Conservation (phyloP, 2,797 vertebrate species). For the Gallinago nigripennis region DNA sequence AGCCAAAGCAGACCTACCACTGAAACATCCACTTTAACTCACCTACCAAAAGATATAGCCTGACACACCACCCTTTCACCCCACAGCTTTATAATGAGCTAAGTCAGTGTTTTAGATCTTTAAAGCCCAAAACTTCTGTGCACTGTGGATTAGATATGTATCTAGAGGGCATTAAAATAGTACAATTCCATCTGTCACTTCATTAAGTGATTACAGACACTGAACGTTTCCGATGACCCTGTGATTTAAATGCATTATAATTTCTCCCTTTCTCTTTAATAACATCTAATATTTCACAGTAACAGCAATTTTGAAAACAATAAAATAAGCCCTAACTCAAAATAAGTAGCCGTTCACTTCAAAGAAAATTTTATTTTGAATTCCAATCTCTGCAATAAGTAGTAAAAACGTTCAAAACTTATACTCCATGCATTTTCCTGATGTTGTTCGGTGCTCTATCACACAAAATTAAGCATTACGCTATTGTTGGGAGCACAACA, state of each 20-base stretch:
- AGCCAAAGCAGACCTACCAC: slow-evolving; percentile 14
- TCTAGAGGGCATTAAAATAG: slow-evolving; percentile 17
- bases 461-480: not conserved
- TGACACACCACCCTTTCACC: not conserved
- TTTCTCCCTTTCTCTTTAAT: not conserved
- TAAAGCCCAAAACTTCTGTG: slow-evolving; percentile 15
- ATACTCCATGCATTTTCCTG: not conserved
- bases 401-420: not conserved
- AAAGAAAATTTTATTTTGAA: not conserved
- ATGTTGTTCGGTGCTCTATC: not conserved
- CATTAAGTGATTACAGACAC: not conserved
- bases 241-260: not conserved
- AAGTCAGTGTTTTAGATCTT: not conserved
- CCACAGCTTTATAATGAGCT: not conserved
- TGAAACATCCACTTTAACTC: not conserved
- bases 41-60: not conserved
- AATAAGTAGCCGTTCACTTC: not conserved
- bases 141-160: slow-evolving; percentile 3
- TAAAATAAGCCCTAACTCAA: not conserved
- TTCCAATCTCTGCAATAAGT: not conserved
- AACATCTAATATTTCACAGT: not conserved
- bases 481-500: not conserved
- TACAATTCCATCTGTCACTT: slow-evolving; percentile 21
- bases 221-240: not conserved
- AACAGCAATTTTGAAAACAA: not conserved